Evolutionary conservation across 2,888 invertebrate species (phyloP), one percentile per base, ranked within the genome.

Genomic region (Clepsis dumicolana): DNA sequence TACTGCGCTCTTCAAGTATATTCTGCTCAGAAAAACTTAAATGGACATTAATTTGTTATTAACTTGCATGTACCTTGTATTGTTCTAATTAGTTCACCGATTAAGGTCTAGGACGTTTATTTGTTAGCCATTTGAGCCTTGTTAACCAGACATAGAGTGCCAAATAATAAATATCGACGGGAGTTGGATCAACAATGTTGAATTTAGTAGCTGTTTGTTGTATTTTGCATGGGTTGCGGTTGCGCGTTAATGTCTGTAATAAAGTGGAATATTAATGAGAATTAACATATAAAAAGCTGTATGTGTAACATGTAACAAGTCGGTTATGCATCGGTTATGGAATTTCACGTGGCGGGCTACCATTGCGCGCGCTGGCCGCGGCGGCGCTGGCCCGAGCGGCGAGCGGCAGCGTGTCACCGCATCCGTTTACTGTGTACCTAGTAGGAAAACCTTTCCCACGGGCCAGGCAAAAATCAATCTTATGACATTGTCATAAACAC

Each of bases 301-400:
- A 21, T 63, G 50, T 67, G 67, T 63, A 57, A 63, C 29, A 38
- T 14, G n/a, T 29, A 7, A 29, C 8, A 48, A 35, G 52, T 60
- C 29, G 61, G 38, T 64, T 64, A 65, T 68, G 56, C 53, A 41
- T 65, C 21, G 27, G 54, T 41, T 27, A 53, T 64, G 64, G 69
- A 71, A 69, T 72, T 72, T 72, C 71, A 71, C 69, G 70, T 72
- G 65, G 73, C 76, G 75, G 72, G 75, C 72, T 77, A 76, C 76
- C 78, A 65, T 76, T 74, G 79, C 77, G 74, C 75, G 72, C 72
- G 61, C 73, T 73, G 74, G 74, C 70, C 66, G 72, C 66, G 72
- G 74, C 72, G 74, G 76, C 71, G 73, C 65, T 64, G 81, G 82
- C 76, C 54, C 73, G 80, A 83, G 77, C 73, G 16, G 77, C 53